Evolutionary conservation across 1,140 invertebrate species (phyloP).

Genomic region (Colletes gigas): DNA sequence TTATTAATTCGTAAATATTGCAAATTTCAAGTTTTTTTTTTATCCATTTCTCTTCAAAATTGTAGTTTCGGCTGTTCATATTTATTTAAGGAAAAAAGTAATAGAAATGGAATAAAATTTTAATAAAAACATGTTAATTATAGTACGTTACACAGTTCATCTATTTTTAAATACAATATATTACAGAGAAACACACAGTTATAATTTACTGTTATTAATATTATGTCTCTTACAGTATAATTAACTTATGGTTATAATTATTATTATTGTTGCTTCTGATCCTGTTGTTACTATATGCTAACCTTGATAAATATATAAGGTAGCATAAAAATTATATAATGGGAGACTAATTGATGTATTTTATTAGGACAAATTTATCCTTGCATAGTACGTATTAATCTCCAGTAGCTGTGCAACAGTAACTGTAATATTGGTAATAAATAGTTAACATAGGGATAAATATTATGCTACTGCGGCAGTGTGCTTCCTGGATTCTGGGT

Average conservation of each 20-base stretch:
- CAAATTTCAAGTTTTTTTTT: neutral
- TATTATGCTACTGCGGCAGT: slow-evolving; percentile 80
- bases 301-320: slow-evolving; percentile 75
- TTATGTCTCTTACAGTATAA: slow-evolving; percentile 77
- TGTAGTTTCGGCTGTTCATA: slow-evolving; percentile 5
- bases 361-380: slow-evolving; percentile 65
- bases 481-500: slow-evolving; percentile 75
- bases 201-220: slow-evolving; percentile 81
- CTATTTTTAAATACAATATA: slow-evolving; percentile 80
- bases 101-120: slow-evolving; percentile 65
- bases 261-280: slow-evolving; percentile 64
- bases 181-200: slow-evolving; percentile 81
- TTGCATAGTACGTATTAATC: slow-evolving; percentile 68
- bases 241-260: slow-evolving; percentile 75
- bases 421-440: slow-evolving; percentile 77
- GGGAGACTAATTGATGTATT: slow-evolving; percentile 75
- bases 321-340: slow-evolving; percentile 74
- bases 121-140: slow-evolving; percentile 68
- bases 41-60: neutral
- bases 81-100: slow-evolving; percentile 46
- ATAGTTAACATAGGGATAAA: slow-evolving; percentile 80
- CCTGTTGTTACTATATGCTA: slow-evolving; percentile 73
- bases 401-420: slow-evolving; percentile 73
- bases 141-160: slow-evolving; percentile 73
- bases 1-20: neutral